These are phyloP conservation scores for Oreonectes daqikongensis DNA, from an alignment of 2,797 vertebrate species.

Conservation along the genomic window DNA sequence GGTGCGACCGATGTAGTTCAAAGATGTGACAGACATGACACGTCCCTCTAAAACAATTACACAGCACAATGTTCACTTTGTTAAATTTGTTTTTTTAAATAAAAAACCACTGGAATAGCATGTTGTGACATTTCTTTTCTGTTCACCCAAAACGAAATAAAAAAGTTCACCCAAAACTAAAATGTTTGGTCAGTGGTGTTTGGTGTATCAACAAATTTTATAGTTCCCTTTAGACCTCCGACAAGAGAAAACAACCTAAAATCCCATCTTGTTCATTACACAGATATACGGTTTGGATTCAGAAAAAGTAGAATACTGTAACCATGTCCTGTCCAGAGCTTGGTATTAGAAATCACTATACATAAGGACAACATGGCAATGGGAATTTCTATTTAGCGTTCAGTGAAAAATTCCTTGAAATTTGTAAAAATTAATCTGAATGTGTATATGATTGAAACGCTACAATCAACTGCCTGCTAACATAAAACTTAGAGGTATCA, in stretches of 20 bases:
- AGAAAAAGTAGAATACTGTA: neutral
- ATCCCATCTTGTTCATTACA: neutral
- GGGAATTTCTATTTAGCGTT: too few species aligned
- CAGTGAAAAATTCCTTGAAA: neutral
- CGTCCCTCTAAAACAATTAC: conserved; percentile 26
- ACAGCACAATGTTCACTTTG: conserved; percentile 14
- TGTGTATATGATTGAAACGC: neutral
- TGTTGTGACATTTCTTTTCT: too few species aligned
- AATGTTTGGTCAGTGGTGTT: too few species aligned
- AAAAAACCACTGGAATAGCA: neutral
- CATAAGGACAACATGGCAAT: too few species aligned
- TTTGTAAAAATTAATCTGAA: neutral
- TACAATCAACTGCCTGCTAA: neutral
- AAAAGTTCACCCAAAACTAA: too few species aligned
- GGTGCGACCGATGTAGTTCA: conserved; percentile 5
- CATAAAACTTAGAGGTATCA: conserved; percentile 4
- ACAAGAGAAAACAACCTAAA: neutral
- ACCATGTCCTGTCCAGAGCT: neutral
- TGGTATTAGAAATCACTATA: neutral
- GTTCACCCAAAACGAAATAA: too few species aligned
- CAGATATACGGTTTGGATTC: neutral
- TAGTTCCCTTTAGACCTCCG: neutral
- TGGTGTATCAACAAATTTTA: too few species aligned
- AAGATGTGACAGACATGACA: neutral
- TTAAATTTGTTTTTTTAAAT: neutral